A percentile compares a stretch with the other conserved stretches of the same genome.
These are phyloP conservation scores for Cephalopachus bancanus DNA, from an alignment of 2,797 vertebrate species.

Conservation along the genomic window DNA sequence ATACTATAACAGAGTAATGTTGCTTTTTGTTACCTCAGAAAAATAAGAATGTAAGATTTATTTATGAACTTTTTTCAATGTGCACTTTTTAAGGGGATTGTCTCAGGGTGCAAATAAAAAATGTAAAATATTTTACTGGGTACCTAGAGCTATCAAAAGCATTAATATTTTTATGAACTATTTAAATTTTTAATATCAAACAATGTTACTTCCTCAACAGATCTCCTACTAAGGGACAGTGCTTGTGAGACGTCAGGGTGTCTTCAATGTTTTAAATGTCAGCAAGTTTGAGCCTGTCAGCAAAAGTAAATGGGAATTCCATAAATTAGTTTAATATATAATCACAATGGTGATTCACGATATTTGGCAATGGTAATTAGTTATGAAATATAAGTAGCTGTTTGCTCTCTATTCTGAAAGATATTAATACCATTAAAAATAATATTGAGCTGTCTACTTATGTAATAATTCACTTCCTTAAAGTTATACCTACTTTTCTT, in stretches of 20 bases:
- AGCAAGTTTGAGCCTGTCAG: neutral
- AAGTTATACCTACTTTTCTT: neutral
- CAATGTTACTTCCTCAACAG: conserved; percentile 10
- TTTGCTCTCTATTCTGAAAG: neutral
- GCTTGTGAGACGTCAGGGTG: neutral
- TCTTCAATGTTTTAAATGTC: neutral
- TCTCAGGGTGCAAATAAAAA: neutral
- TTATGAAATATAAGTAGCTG: neutral
- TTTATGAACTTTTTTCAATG: neutral
- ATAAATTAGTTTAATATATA: neutral
- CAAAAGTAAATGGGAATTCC: neutral
- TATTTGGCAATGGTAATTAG: neutral
- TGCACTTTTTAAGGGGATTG: neutral
- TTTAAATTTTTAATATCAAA: conserved; percentile 26
- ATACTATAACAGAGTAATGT: neutral
- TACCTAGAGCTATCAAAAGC: neutral
- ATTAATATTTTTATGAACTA: conserved; percentile 20
- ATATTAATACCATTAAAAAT: neutral
- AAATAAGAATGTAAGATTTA: conserved; percentile 5
- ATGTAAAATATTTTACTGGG: neutral
- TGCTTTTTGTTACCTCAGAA: conserved; percentile 58
- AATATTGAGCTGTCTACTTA: neutral
- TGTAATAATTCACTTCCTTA: neutral
- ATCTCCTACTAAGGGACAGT: neutral
- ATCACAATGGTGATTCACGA: neutral